phyloP scores from a whole-genome alignment of 2,797 vertebrate species.

The Neosilurus hyrtlii region DNA sequence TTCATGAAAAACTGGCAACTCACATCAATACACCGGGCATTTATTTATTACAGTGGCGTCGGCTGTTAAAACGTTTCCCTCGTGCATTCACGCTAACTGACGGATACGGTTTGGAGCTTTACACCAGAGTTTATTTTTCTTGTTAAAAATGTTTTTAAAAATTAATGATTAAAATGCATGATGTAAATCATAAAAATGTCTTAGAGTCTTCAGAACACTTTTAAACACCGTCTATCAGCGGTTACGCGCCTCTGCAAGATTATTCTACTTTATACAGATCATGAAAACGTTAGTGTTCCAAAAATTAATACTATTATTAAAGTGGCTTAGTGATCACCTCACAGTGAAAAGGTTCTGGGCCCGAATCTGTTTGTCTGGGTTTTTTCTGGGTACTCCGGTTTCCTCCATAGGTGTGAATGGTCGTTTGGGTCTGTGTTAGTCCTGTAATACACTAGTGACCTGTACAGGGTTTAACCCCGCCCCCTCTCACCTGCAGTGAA shows the following conservation, averaged over 20 bases:
- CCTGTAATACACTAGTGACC: no score
- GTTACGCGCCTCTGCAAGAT: no score
- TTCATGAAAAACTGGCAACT: neutral
- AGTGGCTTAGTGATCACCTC: no score
- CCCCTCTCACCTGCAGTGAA: no score
- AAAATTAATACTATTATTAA: constrained; percentile 3
- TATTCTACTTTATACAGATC: no score
- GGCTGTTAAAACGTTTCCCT: neutral
- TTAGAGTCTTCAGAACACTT: neutral
- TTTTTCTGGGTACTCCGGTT: no score
- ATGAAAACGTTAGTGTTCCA: neutral
- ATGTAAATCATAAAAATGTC: neutral
- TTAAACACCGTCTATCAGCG: neutral
- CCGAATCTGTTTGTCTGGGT: no score
- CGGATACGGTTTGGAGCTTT: neutral
- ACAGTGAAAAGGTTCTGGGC: no score
- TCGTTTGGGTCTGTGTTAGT: no score
- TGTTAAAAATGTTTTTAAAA: neutral
- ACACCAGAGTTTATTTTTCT: neutral
- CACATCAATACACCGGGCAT: no score
- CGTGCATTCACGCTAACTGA: neutral
- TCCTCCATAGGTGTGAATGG: no score
- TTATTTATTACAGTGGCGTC: neutral
- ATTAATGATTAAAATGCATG: neutral
- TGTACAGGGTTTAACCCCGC: no score